Base-by-base conservation (phyloP, 2,797 vertebrate genomes). In the Myotis daubentonii region DNA sequence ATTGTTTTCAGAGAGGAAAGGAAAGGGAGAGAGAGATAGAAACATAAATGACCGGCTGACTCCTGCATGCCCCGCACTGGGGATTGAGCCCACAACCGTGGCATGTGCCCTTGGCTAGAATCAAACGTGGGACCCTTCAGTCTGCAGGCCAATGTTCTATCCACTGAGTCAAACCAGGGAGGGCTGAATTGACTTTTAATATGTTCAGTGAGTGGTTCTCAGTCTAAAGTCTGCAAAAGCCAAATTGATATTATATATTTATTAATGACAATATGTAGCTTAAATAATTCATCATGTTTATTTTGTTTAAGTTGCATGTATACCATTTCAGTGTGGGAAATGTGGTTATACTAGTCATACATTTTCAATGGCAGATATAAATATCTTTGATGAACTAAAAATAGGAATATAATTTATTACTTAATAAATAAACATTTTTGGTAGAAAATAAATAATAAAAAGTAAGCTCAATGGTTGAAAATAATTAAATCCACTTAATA, bases 321-420 rank as follows among this genome's bases (percentile, higher is more conserved):
- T 3, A 47, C 72, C 33, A 53, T 19, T 19, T 82, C 25, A 60
- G 0, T 44, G 4, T 94, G 33, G 44, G 60, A 62, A 81, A n/a
- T 17, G 23, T 28, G 2, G 15, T 83, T 91, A 51, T 68, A 66
- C 30, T 17, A 57, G 28, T 74, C 41, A 74, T 44, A 47, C 30
- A 28, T 75, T n/a, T 55, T 93, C 72, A 68, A 12, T 71, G 28
- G 51, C 47, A 41, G 20, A 13, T 38, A n/a, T 25, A 41, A 55
- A 79, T 88, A 23, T 62, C 60, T 93, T 75, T 53, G 62, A 66
- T 84, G 36, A 93, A 83, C 60, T 91, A 25, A 60, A 87, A 80
- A 44, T 60, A 75, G 28, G 20, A 87, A 72, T 87, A 53, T 78
- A 65, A 91, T 57, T 57, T 80, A 41, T 87, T 89, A 51, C 30